A percentile compares a stretch with the other conserved stretches of the same genome.
These are phyloP conservation scores for Didymodactylos carnosus DNA, from an alignment of 2,888 invertebrate species.

Conservation along the genomic window DNA sequence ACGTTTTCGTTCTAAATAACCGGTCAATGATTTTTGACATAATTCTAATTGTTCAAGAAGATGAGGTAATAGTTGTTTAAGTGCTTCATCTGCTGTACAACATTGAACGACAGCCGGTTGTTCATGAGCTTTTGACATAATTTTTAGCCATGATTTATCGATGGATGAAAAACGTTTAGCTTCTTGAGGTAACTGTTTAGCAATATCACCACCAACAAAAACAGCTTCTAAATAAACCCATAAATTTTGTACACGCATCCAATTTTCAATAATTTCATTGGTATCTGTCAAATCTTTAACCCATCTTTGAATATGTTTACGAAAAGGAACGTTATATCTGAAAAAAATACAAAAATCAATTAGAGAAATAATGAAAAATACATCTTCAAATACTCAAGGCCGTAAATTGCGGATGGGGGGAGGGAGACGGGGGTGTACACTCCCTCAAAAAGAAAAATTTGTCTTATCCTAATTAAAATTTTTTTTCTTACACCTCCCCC, in stretches of 20 bases:
- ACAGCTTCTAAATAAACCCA: conserved; percentile 96
- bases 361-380: too few species aligned
- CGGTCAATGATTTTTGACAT: conserved; percentile 35
- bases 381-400: too few species aligned
- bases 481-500: too few species aligned
- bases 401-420: too few species aligned
- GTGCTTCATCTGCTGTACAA: conserved; percentile 33
- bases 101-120: conserved; percentile 34
- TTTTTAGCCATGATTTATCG: conserved; percentile 36
- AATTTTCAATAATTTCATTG: conserved; percentile 80
- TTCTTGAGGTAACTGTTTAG: conserved; percentile 63
- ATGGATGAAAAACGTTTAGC: conserved; percentile 35
- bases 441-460: too few species aligned
- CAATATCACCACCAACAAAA: conserved; percentile 90
- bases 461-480: too few species aligned
- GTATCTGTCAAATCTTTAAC: conserved; percentile 77
- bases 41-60: conserved; percentile 34
- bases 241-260: conserved; percentile 87
- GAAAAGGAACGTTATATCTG: conserved; percentile 78
- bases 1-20: conserved; percentile 36
- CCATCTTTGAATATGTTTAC: conserved; percentile 88
- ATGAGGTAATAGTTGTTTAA: conserved; percentile 33
- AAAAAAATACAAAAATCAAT: background rate
- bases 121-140: conserved; percentile 34
- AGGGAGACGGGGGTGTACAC: too few species aligned